Base-by-base conservation (phyloP, 2,113 vertebrate genomes). In the Polypterus senegalus region DNA sequence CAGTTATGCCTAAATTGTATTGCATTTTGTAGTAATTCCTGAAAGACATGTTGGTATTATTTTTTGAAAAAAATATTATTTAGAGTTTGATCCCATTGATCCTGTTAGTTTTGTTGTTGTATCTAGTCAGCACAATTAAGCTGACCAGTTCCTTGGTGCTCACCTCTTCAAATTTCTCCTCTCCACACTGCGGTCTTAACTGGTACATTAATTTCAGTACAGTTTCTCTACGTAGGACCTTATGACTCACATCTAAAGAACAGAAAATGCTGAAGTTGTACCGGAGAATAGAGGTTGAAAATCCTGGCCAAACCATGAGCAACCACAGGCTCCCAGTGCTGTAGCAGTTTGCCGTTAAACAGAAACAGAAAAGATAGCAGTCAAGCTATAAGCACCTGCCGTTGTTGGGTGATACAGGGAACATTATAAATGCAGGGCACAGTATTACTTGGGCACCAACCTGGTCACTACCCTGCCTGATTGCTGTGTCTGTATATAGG, bases 41-140 rank as follows among this genome's bases (percentile, higher is more conserved):
- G 53, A 90, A 98, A 69, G 81, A 88, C 61, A 92, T 80, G 2
- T 96, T 86, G 0, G 74, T 62, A 7, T 94, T 89, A 3, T 88
- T 76, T 69, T 73, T 96, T 70, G 62, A 90, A 61, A 98, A 27
- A 98, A 7, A 88, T 92, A 67, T 88, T 89, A 58, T 57, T 81
- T 3, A 93, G 93, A 46, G 69, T 93, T 56, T 88, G 84, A 72
- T 96, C 89, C 96, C 94, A 65, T 98, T 94, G 7, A 98, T 79
- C 67, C 86, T 79, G 77, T 98, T 97, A 0, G 94, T 98, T 74
- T 84, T 97, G 73, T 98, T 98, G 73, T 98, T 98, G 67, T 98
- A 98, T 74, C 95, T 98, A 53, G 3, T 98, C 54, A 98, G 92
- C 27, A 98, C 84, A 4, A 92, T 81, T 4, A 93, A 68, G 7